phyloP scores from a whole-genome alignment of 1,140 invertebrate species.

The Zaprionus camerounensis region DNA sequence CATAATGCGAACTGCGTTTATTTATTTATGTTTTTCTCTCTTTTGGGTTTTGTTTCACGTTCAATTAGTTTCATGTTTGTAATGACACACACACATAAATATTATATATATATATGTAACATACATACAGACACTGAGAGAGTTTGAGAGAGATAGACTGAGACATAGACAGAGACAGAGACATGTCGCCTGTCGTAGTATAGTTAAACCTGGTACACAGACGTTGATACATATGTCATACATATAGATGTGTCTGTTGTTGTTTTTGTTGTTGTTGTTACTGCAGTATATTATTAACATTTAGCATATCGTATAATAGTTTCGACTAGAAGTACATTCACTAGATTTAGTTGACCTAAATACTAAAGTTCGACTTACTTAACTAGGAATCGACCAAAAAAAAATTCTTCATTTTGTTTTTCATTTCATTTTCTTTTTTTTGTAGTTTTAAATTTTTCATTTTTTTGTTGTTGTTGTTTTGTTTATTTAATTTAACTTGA shows the following conservation, averaged over 20 bases:
- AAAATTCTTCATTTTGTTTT: constrained; percentile 43
- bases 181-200: neutral
- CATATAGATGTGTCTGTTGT: constrained; percentile 7
- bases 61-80: constrained; percentile 64
- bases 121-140: constrained; percentile 17
- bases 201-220: constrained; percentile 3
- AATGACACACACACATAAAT: constrained; percentile 37
- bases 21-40: constrained; percentile 42
- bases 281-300: constrained; percentile 41
- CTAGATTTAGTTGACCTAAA: constrained; percentile 43
- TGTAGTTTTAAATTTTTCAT: neutral
- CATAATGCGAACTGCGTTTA: constrained; percentile 63
- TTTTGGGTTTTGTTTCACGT: constrained; percentile 49
- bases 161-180: neutral
- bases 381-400: constrained; percentile 65
- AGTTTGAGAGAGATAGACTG: constrained; percentile 17
- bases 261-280: constrained; percentile 2
- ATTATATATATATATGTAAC: constrained; percentile 32
- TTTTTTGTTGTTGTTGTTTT: neutral
- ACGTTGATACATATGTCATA: neutral
- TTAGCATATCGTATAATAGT: constrained; percentile 47
- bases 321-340: constrained; percentile 57
- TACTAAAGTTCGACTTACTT: constrained; percentile 71
- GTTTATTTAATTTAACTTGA: constrained; percentile 28
- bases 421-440: constrained; percentile 18